Percentiles rank a stretch among this genome's conserved stretches.
Conservation (phyloP, 2,888 invertebrate species). For the Bugulina stolonifera region DNA sequence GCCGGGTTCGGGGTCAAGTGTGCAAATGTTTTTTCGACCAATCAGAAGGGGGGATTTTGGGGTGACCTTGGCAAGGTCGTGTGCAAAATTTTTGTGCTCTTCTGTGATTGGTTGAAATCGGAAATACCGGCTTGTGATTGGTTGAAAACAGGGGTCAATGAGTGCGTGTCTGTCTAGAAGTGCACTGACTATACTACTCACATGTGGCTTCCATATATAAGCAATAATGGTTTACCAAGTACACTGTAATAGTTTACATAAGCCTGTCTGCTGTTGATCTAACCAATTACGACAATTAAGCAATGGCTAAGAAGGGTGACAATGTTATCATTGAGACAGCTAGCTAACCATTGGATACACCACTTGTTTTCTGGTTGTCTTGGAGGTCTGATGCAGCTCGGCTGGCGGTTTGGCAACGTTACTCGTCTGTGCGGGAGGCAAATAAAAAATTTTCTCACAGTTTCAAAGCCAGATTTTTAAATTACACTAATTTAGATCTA, state of each 20-base stretch:
- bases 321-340: neutral
- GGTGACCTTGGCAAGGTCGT: too few relatives aligned
- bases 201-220: conserved; percentile 6
- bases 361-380: neutral
- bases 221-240: neutral
- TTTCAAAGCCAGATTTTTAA: conserved; percentile 10
- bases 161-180: too few relatives aligned
- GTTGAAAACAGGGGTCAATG: too few relatives aligned
- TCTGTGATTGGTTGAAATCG: too few relatives aligned
- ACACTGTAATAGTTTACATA: conserved; percentile 1
- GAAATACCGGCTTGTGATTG: too few relatives aligned
- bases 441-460: conserved; percentile 22
- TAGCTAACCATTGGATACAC: neutral
- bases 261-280: neutral
- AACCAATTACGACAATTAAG: conserved; percentile 3
- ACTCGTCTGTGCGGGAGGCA: neutral
- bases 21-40: too few relatives aligned
- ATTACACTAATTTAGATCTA: neutral
- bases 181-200: too few relatives aligned
- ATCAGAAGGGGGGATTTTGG: too few relatives aligned
- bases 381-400: neutral
- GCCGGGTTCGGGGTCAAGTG: too few relatives aligned
- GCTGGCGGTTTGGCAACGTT: neutral
- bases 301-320: neutral
- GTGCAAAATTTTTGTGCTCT: too few relatives aligned